These are phyloP conservation scores for Drosophila pullipes DNA, from an alignment of 2,888 invertebrate species.

Conservation along the genomic window DNA sequence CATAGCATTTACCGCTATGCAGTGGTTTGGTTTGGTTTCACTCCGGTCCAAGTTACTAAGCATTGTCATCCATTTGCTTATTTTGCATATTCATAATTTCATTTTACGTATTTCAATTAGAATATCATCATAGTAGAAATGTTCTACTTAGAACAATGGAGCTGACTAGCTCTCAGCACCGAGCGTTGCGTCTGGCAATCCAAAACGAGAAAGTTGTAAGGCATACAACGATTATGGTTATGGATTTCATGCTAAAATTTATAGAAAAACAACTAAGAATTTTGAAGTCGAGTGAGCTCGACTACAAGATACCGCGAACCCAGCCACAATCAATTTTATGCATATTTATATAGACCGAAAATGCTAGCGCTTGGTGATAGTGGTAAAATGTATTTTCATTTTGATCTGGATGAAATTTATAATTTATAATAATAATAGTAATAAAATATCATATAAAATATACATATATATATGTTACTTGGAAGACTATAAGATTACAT, in stretches of 20 bases:
- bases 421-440: too few species aligned
- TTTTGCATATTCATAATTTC: slow-evolving; percentile 83
- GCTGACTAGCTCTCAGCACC: slow-evolving; percentile 19
- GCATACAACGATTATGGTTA: slow-evolving; percentile 15
- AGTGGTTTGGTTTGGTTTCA: slow-evolving; percentile 47
- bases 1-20: slow-evolving; percentile 71
- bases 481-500: too few species aligned
- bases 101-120: slow-evolving; percentile 81
- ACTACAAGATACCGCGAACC: background rate
- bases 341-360: background rate
- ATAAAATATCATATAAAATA: background rate
- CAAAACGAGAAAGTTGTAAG: slow-evolving; percentile 30
- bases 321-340: background rate
- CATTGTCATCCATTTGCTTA: slow-evolving; percentile 82
- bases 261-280: background rate
- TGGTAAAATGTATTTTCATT: too few species aligned
- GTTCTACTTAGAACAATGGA: slow-evolving; percentile 68
- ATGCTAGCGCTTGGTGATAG: background rate
- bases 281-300: background rate
- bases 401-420: background rate
- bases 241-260: background rate
- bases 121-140: slow-evolving; percentile 75
- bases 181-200: slow-evolving; percentile 6
- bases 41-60: slow-evolving; percentile 70
- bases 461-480: too few species aligned